Base-by-base conservation (phyloP, 2,888 invertebrate species). In the Lepidonotus clava region DNA sequence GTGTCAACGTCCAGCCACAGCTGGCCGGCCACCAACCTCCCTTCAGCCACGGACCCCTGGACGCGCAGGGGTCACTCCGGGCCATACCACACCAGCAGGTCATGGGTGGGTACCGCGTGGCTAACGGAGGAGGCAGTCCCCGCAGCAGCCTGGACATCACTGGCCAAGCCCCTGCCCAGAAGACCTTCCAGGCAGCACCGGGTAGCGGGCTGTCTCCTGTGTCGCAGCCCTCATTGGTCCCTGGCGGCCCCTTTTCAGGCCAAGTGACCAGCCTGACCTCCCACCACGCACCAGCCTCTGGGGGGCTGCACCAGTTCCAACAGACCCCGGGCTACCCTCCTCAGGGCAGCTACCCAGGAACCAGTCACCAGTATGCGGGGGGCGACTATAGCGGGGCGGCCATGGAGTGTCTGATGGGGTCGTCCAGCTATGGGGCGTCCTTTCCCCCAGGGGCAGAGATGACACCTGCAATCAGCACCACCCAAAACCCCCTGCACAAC, bases 291-390 rank as follows among this genome's bases (percentile, higher is more conserved):
- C 1, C 77, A 34, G n/a, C 77, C 34, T 28, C 77, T 38, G 38
- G n/a, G n/a, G n/a, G n/a, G 38, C 56, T 84, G 36, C 61, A 56
- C 38, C 84, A 46, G 38, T 66, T 66, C 41, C 61, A 24, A 36
- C 71, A 71, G 71, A 18, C 71, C 14, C 84, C 56, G n/a, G 61
- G 61, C 84, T 51, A 36, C 56, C 56, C 56, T 0, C 84, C 56
- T 8, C 84, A 56, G 61, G 34, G 61, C 11, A 24, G 14, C 53
- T 18, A 28, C 83, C 18, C 71, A 18, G 8, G 8, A 18, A 46
- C 8, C 46, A 11, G 18, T 18, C 46, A 8, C 2, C 71, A 71
- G 71, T 71, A 71, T 38, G 18, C 34, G 34, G 36, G 8, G 36
- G 8, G 18, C 46, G 46, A 18, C 8, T 11, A 46, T 18, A 8